Conservation (phyloP, 2,888 invertebrate genomes). For the Auanema sp. region DNA sequence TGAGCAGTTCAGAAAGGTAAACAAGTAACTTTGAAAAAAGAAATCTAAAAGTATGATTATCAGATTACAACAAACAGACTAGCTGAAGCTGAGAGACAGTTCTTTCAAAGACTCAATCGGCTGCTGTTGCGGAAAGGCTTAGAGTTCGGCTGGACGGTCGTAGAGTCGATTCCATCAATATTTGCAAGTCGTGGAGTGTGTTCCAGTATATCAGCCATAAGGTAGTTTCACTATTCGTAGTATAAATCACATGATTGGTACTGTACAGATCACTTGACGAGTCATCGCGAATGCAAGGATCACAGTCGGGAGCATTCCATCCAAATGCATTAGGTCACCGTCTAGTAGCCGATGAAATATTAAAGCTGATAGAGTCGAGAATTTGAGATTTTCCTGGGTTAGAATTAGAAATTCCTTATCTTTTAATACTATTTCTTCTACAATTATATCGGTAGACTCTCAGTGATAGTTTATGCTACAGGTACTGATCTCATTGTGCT, state of each 20-base stretch:
- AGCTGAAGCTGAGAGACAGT: constrained; percentile 36
- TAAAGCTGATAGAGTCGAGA: constrained; percentile 15
- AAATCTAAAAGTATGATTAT: not conserved
- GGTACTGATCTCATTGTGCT: too few relatives aligned
- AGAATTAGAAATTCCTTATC: too few relatives aligned
- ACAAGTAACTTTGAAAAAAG: not conserved
- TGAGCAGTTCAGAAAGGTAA: constrained; percentile 38
- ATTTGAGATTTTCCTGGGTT: too few relatives aligned
- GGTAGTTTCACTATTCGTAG: constrained; percentile 23
- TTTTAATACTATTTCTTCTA: too few relatives aligned
- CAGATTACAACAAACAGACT: constrained; percentile 37
- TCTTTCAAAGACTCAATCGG: constrained; percentile 43
- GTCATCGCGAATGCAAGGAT: constrained; percentile 39
- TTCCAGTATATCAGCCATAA: constrained; percentile 44
- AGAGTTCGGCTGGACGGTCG: constrained; percentile 44
- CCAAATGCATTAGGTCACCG: constrained; percentile 48
- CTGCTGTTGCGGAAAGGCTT: constrained; percentile 34
- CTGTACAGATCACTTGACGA: constrained; percentile 29
- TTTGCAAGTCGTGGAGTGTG: constrained; percentile 50
- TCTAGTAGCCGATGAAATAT: constrained; percentile 35
- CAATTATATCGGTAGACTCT: too few relatives aligned
- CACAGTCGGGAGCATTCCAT: constrained; percentile 52
- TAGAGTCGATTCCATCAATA: constrained; percentile 34
- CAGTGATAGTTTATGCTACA: too few relatives aligned
- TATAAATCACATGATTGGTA: not conserved